phyloP scores from a whole-genome alignment of 1,140 invertebrate genomes.

The Drosophila neocordata region DNA sequence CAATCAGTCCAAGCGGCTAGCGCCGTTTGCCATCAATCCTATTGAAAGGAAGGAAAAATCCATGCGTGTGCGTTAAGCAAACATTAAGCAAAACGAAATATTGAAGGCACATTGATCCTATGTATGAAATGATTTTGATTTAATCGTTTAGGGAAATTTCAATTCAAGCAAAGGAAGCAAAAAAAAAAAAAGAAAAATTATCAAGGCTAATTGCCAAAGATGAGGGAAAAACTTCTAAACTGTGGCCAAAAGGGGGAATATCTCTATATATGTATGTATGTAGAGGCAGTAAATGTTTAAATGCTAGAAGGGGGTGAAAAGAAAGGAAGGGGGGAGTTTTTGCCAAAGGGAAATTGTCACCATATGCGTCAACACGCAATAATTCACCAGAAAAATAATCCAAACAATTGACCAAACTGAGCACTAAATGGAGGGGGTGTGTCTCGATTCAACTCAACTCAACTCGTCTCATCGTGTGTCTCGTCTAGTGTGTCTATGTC shows the following conservation, averaged over 20 bases:
- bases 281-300: too few species aligned
- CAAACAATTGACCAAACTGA: conserved; percentile 81
- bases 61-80: conserved; percentile 71
- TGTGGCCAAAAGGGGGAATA: conserved; percentile 22
- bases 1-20: conserved; percentile 60
- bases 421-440: conserved; percentile 73
- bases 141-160: conserved; percentile 57
- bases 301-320: neutral
- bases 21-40: conserved; percentile 62
- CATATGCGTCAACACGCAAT: conserved; percentile 83
- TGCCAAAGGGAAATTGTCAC: conserved; percentile 77
- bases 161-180: conserved; percentile 51
- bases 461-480: conserved; percentile 2
- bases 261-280: too few species aligned
- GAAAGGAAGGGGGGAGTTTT: conserved; percentile 26
- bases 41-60: conserved; percentile 55
- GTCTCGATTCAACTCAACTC: conserved; percentile 29
- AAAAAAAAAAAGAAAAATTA: conserved; percentile 62
- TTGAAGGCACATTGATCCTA: conserved; percentile 16
- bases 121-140: conserved; percentile 81
- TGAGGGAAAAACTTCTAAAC: conserved; percentile 34
- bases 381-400: conserved; percentile 83
- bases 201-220: conserved; percentile 72
- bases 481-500: conserved; percentile 8
- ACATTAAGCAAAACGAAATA: conserved; percentile 35